phyloP scores from a whole-genome alignment of 2,888 invertebrate species.

The Hemaris fuciformis region DNA sequence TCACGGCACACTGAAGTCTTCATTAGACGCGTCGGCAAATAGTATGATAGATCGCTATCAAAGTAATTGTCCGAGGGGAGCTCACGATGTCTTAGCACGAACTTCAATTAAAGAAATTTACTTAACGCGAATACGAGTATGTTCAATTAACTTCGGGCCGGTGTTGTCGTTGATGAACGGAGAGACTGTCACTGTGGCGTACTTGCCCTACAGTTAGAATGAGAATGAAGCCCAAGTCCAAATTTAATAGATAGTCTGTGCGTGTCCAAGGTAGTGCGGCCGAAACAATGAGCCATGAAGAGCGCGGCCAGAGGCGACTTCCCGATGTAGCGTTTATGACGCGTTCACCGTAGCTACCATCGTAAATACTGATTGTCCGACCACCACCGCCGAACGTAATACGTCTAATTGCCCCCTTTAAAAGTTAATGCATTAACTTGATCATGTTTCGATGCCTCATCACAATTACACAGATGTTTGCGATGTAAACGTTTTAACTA shows the following conservation, averaged over 20 bases:
- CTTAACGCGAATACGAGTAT: slow-evolving; percentile 49
- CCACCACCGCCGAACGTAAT: slow-evolving; percentile 61
- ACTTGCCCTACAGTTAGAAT: slow-evolving; percentile 48
- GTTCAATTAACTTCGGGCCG: slow-evolving; percentile 38
- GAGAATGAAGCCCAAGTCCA: slow-evolving; percentile 59
- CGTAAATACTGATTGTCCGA: slow-evolving; percentile 72
- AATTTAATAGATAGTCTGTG: slow-evolving; percentile 63
- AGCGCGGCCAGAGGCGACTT: slow-evolving; percentile 51
- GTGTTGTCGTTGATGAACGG: slow-evolving; percentile 23
- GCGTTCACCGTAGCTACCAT: slow-evolving; percentile 55
- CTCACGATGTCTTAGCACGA: slow-evolving; percentile 64
- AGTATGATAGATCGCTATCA: slow-evolving; percentile 65
- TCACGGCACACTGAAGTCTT: slow-evolving; percentile 47
- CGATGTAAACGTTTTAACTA: slow-evolving; percentile 49
- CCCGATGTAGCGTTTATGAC: slow-evolving; percentile 67
- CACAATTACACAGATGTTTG: slow-evolving; percentile 55
- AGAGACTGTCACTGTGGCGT: slow-evolving; percentile 31
- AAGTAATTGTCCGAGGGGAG: slow-evolving; percentile 65
- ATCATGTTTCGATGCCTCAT: slow-evolving; percentile 60
- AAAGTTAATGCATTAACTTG: slow-evolving; percentile 73
- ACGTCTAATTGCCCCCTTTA: slow-evolving; percentile 72
- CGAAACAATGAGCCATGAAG: slow-evolving; percentile 73
- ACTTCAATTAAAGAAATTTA: slow-evolving; percentile 68
- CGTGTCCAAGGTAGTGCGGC: slow-evolving; percentile 65
- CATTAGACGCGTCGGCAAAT: slow-evolving; percentile 58